Base-by-base conservation (phyloP, 2,797 vertebrate species). In the Meda fulgida region DNA sequence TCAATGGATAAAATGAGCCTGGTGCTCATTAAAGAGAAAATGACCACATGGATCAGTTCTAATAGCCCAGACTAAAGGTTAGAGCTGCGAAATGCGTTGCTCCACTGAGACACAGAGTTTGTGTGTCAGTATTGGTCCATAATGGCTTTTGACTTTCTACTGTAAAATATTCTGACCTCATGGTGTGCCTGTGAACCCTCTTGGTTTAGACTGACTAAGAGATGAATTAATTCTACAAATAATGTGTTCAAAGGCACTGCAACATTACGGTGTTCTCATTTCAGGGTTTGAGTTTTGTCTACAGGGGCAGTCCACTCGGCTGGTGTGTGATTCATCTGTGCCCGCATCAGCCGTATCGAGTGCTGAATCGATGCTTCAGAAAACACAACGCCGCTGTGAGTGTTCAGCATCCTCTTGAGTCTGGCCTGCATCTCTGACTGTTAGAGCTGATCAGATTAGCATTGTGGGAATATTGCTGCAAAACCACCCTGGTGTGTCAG, bases 1-100 rank as follows among this genome's bases (percentile, higher is more conserved):
- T 95, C 95, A 95, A 96, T 95, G 89, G 77, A 88, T 86, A 88
- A 81, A 89, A 89, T 87, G 89, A 89, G 89, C 73, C 80, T 70
- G 81, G 83, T 87, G 86, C 89, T 88, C 89, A 87, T 89, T 89
- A 89, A 84, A 84, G 83, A 34, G 79, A 88, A 89, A 89, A 89
- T 89, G 78, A 87, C 87, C 83, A 86, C 82, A 82, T 70, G 87
- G 77, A 85, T 85, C 84, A 85, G 77, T 66, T 85, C 77, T 80
- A 85, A 85, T 73, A 85, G 84, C 84, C 55, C 55, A 73, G 84
- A 85, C 84, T 85, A 85, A 85, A 85, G 78, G 84, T 85, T 85
- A 85, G 84, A 72, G 43, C 67, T 65, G 84, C 13, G 43, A 85
- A 79, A 85, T 53, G 77, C 67, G 18, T 80, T 65, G 84, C 69